Evolutionary conservation across 2,888 invertebrate genomes (phyloP).

Genomic region (Siphlonurus alternatus): DNA sequence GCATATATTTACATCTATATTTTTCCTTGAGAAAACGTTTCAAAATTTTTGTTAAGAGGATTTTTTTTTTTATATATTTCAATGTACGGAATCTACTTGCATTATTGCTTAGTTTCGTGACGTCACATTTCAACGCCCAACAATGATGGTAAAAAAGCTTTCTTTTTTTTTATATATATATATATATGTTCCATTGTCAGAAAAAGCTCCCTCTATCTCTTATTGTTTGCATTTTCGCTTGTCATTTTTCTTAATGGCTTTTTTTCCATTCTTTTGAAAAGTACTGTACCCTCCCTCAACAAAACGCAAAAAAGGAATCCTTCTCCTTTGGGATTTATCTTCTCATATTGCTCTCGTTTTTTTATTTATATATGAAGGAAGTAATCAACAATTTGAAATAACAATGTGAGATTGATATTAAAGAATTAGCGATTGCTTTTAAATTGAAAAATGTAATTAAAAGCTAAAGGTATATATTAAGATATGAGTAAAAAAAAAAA

Average conservation of each 20-base stretch:
- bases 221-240: slow-evolving; percentile 2
- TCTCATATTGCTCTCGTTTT: not conserved
- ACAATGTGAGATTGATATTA: not conserved
- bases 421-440: not conserved
- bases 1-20: not conserved
- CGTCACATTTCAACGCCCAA: not conserved
- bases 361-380: not conserved
- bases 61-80: not conserved
- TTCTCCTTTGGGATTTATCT: not conserved
- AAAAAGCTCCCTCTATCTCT: not conserved
- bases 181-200: not conserved
- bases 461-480: too few species aligned
- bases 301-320: not conserved
- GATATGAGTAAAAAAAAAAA: too few species aligned
- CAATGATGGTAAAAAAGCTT: not conserved
- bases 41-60: not conserved
- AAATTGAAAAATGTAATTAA: not conserved
- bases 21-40: not conserved
- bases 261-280: slow-evolving; percentile 2
- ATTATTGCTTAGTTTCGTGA: not conserved
- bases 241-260: slow-evolving; percentile 3
- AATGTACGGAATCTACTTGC: not conserved
- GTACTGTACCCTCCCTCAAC: not conserved
- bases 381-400: not conserved
- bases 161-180: too few species aligned